phyloP scores from a whole-genome alignment of 2,888 invertebrate species.

The Cephalotes varians region DNA sequence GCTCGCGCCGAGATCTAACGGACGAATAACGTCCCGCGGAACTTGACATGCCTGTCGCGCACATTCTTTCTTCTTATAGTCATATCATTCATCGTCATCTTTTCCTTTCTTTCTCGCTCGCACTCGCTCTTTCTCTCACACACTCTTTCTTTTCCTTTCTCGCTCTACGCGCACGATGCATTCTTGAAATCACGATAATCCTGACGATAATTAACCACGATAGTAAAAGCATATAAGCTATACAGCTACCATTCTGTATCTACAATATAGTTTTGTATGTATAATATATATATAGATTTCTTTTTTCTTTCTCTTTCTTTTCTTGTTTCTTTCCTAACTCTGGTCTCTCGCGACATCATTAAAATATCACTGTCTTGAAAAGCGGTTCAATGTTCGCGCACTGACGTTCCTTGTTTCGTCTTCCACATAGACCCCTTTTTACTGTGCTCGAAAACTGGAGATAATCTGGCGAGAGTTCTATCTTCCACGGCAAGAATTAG shows the following conservation, averaged over 20 bases:
- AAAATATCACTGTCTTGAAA: constrained; percentile 62
- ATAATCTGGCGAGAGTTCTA: constrained; percentile 27
- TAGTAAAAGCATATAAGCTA: constrained; percentile 85
- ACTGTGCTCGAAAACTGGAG: neutral
- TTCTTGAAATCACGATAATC: constrained; percentile 75
- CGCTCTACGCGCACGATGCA: constrained; percentile 49
- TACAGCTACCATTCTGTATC: constrained; percentile 84
- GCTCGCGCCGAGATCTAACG: constrained; percentile 41
- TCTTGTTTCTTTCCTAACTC: constrained; percentile 41
- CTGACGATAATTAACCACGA: constrained; percentile 83
- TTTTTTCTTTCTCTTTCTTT: constrained; percentile 41
- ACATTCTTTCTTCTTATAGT: neutral
- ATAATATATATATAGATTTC: constrained; percentile 68
- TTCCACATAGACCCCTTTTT: constrained; percentile 12
- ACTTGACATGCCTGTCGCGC: constrained; percentile 43
- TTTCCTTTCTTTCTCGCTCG: constrained; percentile 15
- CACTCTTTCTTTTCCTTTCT: constrained; percentile 19
- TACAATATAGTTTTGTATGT: constrained; percentile 79
- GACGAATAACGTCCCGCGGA: constrained; percentile 41
- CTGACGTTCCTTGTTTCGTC: constrained; percentile 56
- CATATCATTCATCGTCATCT: constrained; percentile 36
- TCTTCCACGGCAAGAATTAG: constrained; percentile 24
- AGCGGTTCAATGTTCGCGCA: constrained; percentile 60
- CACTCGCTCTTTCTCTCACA: constrained; percentile 24
- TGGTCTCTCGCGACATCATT: constrained; percentile 61